Evolutionary conservation across 2,888 invertebrate species (phyloP).

Genomic region (Temnothorax rugatulus): DNA sequence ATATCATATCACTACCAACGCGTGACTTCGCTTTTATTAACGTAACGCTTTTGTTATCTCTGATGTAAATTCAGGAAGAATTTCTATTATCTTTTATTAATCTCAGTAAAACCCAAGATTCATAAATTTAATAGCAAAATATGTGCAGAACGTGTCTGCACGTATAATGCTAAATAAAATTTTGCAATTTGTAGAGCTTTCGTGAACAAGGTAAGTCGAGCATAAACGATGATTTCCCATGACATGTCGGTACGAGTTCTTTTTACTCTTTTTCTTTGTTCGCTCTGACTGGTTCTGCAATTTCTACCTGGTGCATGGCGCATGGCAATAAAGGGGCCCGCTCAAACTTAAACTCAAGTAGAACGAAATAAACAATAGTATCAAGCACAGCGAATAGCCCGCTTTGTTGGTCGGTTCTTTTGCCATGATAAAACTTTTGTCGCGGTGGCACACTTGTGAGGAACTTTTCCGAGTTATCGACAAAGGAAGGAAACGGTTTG

Average conservation of each 20-base stretch:
- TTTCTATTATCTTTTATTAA: slow-evolving; percentile 1
- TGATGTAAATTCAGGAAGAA: not conserved
- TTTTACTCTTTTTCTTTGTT: slow-evolving; percentile 41
- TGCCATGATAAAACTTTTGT: slow-evolving; percentile 67
- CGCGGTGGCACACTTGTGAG: slow-evolving; percentile 57
- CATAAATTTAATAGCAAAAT: slow-evolving; percentile 18
- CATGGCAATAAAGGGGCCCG: slow-evolving; percentile 52
- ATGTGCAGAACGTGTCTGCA: too few species aligned
- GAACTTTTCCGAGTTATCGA: slow-evolving; percentile 69
- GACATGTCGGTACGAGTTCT: not conserved
- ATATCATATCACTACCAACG: slow-evolving; percentile 5
- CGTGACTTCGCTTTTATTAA: not conserved
- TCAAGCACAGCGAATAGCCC: slow-evolving; percentile 60
- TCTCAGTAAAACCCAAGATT: not conserved
- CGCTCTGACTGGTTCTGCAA: slow-evolving; percentile 9
- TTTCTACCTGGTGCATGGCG: slow-evolving; percentile 16
- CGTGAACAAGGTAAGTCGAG: not conserved
- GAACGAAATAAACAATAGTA: slow-evolving; percentile 69
- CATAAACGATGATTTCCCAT: slow-evolving; percentile 39
- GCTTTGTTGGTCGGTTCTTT: slow-evolving; percentile 65
- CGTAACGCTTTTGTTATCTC: not conserved
- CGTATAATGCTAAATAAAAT: slow-evolving; percentile 8
- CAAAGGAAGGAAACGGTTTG: slow-evolving; percentile 63
- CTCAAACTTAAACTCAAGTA: slow-evolving; percentile 64
- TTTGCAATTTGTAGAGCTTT: not conserved